Evolutionary conservation across 2,888 invertebrate genomes (phyloP), one percentile per base, ranked within the genome.

Genomic region (Mamestra brassicae): DNA sequence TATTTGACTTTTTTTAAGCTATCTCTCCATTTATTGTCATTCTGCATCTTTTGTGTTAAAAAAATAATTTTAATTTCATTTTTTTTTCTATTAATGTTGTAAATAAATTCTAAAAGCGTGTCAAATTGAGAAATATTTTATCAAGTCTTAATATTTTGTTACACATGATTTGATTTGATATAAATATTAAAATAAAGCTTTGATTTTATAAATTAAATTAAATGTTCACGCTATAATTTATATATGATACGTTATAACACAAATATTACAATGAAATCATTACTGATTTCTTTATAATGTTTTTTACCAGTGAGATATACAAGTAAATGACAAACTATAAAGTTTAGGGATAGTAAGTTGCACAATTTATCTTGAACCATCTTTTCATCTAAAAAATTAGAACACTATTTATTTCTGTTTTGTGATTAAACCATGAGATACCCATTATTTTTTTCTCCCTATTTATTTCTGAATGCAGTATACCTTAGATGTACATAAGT

Each of bases 111-210:
- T n/a, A 4, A 34, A 54, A 4, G 34, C 47, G 4, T 62, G 13
- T 36, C 8, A 6, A 15, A 36, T 17, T 17, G 26, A 34, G 13
- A 34, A 38, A n/a, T 2, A 61, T 50, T 57, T 11, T 17, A 66
- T 67, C 10, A 7, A 36, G 34, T 42, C 2, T 36, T 58, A n/a
- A 60, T 60, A 62, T 62, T 62, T 45, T 62, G 62, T 62, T 62
- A 67, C 60, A 57, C 64, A 10, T 54, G 54, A 70, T 10, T 52
- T 66, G 7, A 70, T 70, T 52, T 63, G 50, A 63, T 66, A 45
- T 57, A 81, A 81, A 78, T 78, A 74, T 60, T 80, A 1, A 26
- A 34, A 47, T 60, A 34, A 50, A 42, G 15, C 17, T 72, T 57
- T 58, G 17, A 62, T 34, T 58, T 47, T 50, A 42, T 65, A 42